Evolutionary conservation across 2,797 vertebrate species (phyloP).

Genomic region (Chelonia mydas): DNA sequence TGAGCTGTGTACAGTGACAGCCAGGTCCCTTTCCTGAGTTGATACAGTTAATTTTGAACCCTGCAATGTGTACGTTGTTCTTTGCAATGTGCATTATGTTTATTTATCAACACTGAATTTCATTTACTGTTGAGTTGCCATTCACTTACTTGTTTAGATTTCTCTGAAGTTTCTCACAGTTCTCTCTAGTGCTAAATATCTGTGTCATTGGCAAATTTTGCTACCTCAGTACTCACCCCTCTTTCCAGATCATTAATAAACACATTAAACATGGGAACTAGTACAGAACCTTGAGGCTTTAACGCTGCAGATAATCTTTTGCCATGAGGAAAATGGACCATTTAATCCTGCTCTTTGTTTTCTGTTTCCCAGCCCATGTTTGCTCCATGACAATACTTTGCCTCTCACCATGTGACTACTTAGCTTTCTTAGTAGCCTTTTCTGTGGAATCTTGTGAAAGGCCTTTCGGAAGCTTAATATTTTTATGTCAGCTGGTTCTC

Average conservation of each 20-base stretch:
- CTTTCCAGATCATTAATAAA: background rate
- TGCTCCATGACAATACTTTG: background rate
- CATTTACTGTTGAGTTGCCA: background rate
- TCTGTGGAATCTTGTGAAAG: constrained; percentile 14
- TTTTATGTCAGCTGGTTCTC: background rate
- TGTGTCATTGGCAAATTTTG: background rate
- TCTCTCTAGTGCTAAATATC: background rate
- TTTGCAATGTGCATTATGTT: background rate
- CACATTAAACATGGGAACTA: background rate
- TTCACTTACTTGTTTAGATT: background rate
- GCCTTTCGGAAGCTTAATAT: background rate
- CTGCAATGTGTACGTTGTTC: background rate
- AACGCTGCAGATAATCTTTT: background rate
- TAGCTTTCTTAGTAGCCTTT: constrained; percentile 26
- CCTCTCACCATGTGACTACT: constrained; percentile 10
- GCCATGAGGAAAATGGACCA: background rate
- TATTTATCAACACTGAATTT: background rate
- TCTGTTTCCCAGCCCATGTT: constrained; percentile 18
- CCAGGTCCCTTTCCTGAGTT: background rate
- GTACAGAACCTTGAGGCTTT: background rate
- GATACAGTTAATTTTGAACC: background rate
- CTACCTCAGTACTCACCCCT: background rate
- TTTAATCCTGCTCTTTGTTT: constrained; percentile 25
- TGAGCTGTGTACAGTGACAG: background rate
- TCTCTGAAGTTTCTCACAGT: background rate